Percentiles rank a stretch among this genome's conserved stretches.
These are phyloP conservation scores for Isichthys henryi DNA, from an alignment of 2,113 vertebrate species.

Conservation along the genomic window DNA sequence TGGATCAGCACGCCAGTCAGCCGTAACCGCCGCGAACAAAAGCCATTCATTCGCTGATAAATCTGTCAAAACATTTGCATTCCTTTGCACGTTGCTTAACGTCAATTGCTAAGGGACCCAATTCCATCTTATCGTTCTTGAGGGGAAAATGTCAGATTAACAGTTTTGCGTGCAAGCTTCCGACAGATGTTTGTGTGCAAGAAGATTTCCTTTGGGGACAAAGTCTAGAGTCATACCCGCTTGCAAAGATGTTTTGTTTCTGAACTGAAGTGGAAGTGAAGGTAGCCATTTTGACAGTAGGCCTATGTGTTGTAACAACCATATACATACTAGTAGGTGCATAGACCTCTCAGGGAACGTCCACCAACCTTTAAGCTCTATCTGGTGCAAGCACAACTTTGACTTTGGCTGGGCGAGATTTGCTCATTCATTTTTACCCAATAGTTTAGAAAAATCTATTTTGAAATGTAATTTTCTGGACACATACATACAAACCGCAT, in stretches of 20 bases:
- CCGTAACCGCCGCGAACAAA: neutral
- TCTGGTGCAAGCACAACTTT: constrained; percentile 34
- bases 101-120: neutral
- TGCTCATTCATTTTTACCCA: constrained; percentile 6
- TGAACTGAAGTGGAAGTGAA: constrained; percentile 17
- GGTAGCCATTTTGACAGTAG: neutral
- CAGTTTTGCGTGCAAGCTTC: neutral
- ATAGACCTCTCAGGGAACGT: constrained; percentile 47
- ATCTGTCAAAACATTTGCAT: neutral
- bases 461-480: constrained; percentile 23
- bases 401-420: neutral
- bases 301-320: neutral
- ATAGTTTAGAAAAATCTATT: constrained; percentile 9
- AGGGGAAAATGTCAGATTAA: neutral
- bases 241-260: constrained; percentile 1
- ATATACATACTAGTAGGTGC: constrained; percentile 13
- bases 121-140: neutral
- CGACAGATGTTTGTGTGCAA: neutral
- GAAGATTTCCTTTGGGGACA: neutral
- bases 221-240: neutral
- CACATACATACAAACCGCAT: neutral
- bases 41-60: constrained; percentile 18
- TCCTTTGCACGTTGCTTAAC: constrained; percentile 1
- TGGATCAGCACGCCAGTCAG: neutral
- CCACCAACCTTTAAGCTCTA: constrained; percentile 12